Base-by-base conservation (phyloP, 2,888 invertebrate species). In the Furcula furcula region DNA sequence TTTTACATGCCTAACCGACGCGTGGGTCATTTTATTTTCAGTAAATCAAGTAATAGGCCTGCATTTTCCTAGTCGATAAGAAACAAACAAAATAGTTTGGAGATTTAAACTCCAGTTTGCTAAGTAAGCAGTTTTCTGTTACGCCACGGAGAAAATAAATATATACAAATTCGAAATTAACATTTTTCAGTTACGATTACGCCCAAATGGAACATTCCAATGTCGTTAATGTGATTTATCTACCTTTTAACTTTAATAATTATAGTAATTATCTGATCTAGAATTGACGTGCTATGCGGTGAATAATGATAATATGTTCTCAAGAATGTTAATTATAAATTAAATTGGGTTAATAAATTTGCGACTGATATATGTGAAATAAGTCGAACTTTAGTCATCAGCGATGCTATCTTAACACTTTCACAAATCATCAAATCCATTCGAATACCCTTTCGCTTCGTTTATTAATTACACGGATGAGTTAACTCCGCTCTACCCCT, bases 401-500 rank as follows among this genome's bases (percentile, higher is more conserved):
- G 36, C 35, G 43, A 55, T 41, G 49, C 41, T 33, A 55, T 52
- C 44, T 50, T 34, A 61, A 60, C 62, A 68, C 66, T 67, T 67
- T 70, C 63, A 70, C 67, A 73, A 73, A 74, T 69, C 73, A 74
- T 74, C 64, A 71, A 67, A 79, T 65, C 71, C 54, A 70, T 77
- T 76, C 57, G 63, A 64, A 69, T 65, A 69, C 62, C 58, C 65
- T 65, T 64, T 74, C 63, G 68, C 66, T 76, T 76, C 76, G 70
- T 81, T 81, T 81, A 78, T 77, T 83, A 82, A 83, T 81, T 78
- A 82, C 65, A 74, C 64, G 75, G 68, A 56, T 69, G 74, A 76
- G 65, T 67, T 67, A 57, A 49, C 46, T 49, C 35, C 34, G 33
- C 46, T 37, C 34, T 34, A 32, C 40, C 40, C 37, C 52, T 45